These are phyloP conservation scores for Candidula unifasciata DNA, from an alignment of 2,888 invertebrate genomes.

Conservation along the genomic window DNA sequence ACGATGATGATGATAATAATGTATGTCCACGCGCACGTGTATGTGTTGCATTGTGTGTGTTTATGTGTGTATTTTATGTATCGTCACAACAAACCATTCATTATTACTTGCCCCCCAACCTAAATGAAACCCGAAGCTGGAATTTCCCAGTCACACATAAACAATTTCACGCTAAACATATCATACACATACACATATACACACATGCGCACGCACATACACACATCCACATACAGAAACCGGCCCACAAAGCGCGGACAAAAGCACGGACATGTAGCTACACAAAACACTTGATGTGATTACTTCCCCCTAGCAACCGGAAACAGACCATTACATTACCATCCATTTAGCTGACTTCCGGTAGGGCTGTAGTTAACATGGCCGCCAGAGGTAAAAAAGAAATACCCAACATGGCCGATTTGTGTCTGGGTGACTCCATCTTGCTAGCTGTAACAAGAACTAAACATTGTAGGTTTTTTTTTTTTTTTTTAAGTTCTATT, in stretches of 20 bases:
- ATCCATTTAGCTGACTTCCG: conserved; percentile 29
- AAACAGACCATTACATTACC: conserved; percentile 30
- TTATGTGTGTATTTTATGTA: not conserved
- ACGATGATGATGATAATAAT: no score
- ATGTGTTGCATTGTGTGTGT: conserved; percentile 8
- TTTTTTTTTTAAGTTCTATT: no score
- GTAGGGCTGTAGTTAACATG: not conserved
- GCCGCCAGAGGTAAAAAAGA: not conserved
- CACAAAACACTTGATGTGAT: conserved; percentile 12
- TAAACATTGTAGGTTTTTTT: no score
- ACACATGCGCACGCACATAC: conserved; percentile 19
- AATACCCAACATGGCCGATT: not conserved
- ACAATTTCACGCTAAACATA: no score
- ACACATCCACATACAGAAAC: conserved; percentile 34
- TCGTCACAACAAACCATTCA: no score
- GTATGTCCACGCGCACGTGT: not conserved
- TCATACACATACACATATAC: not conserved
- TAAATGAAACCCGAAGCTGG: no score
- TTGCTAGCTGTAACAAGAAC: no score
- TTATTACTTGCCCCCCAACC: no score
- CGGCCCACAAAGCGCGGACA: not conserved
- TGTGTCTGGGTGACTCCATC: not conserved
- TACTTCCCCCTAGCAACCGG: conserved; percentile 32
- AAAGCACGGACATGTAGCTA: conserved; percentile 6
- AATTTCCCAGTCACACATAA: no score